phyloP scores from a whole-genome alignment of 2,113 vertebrate genomes.

The Eublepharis macularius region DNA sequence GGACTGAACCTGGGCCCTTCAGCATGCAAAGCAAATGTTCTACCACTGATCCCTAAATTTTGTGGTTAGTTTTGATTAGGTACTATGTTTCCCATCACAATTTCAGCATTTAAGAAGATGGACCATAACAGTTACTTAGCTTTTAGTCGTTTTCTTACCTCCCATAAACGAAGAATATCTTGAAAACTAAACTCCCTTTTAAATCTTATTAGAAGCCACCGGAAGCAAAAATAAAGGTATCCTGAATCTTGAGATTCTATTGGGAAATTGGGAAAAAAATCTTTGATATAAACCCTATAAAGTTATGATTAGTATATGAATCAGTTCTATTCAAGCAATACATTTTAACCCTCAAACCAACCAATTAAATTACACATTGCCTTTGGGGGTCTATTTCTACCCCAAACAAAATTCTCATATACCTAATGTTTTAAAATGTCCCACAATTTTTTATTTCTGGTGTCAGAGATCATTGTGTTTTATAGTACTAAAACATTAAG shows the following conservation, averaged over 20 bases:
- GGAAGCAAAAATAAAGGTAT: conserved; percentile 97
- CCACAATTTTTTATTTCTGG: too few relatives aligned
- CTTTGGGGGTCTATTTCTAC: too few relatives aligned
- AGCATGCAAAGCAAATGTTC: too few relatives aligned
- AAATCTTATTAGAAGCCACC: conserved; percentile 97
- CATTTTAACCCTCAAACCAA: neutral
- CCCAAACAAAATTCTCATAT: too few relatives aligned
- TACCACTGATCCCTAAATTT: neutral
- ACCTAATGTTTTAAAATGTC: too few relatives aligned
- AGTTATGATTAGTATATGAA: neutral
- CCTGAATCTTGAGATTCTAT: conserved; percentile 97
- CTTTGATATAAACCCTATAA: conserved; percentile 18
- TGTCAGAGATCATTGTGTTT: too few relatives aligned
- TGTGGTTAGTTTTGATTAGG: neutral
- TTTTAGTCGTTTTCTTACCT: conserved; percentile 80
- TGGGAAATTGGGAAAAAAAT: conserved; percentile 35
- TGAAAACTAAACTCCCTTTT: conserved; percentile 97
- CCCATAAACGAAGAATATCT: conserved; percentile 95
- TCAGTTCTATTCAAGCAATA: neutral
- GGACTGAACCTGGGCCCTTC: too few relatives aligned
- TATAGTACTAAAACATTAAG: too few relatives aligned
- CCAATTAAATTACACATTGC: too few relatives aligned
- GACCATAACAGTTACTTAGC: neutral
- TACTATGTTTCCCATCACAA: neutral
- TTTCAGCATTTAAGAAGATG: too few relatives aligned